phyloP scores from a whole-genome alignment of 2,113 vertebrate species.

The Ochotona curzoniae region DNA sequence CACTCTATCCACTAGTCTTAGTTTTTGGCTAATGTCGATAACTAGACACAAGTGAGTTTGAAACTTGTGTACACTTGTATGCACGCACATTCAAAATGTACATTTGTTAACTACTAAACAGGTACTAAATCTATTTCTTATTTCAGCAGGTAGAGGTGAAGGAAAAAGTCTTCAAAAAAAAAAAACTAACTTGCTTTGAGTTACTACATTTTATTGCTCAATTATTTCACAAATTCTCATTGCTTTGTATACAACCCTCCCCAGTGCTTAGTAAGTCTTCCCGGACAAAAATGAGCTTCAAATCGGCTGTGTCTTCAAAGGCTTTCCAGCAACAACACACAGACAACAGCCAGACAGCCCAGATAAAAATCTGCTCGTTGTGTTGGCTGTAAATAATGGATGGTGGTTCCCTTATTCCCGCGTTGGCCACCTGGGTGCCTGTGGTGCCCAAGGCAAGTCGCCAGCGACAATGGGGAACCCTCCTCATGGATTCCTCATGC shows the following conservation, averaged over 20 bases:
- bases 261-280: background rate
- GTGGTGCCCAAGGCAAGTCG: constrained; percentile 66
- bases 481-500: background rate
- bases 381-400: constrained; percentile 73
- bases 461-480: background rate
- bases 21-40: background rate
- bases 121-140: background rate
- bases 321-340: background rate
- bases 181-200: constrained; percentile 25
- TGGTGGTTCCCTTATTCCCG: constrained; percentile 47
- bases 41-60: background rate
- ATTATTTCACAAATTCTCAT: background rate
- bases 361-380: constrained; percentile 45
- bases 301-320: constrained; percentile 23
- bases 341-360: constrained; percentile 8
- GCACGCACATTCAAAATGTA: background rate
- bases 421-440: constrained; percentile 58
- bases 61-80: background rate
- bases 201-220: background rate
- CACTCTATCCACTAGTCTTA: background rate
- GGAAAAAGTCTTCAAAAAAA: background rate
- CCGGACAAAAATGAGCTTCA: background rate
- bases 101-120: background rate
- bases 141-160: background rate
- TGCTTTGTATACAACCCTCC: background rate